A percentile compares a stretch with the other conserved stretches of the same genome.
Conservation (phyloP, 53 echinoderm and acorn worm genomes). For the Holothuria leucospilota region DNA sequence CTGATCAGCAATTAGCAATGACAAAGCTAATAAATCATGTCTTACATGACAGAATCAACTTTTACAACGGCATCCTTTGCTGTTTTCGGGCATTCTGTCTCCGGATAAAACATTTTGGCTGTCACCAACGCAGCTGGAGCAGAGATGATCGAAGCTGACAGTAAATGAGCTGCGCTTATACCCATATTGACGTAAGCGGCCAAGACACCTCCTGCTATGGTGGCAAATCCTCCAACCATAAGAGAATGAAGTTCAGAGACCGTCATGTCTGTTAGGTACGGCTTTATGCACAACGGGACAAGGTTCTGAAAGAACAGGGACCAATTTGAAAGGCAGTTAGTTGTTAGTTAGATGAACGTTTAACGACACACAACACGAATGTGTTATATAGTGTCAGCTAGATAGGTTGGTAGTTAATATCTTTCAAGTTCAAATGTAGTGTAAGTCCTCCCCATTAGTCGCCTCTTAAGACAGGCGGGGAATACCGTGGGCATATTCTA, state of each 20-base stretch:
- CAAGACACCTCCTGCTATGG: conserved; percentile 90
- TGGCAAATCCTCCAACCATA: conserved; percentile 89
- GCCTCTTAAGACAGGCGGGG: no score
- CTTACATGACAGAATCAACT: not conserved
- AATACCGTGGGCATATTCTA: no score
- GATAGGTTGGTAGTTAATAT: no score
- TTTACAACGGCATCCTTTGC: conserved; percentile 1
- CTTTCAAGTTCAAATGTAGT: no score
- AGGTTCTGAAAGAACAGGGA: conserved; percentile 63
- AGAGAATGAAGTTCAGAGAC: conserved; percentile 84
- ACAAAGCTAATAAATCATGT: not conserved
- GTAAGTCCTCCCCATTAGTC: no score
- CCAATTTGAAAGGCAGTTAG: no score
- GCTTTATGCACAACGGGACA: conserved; percentile 94
- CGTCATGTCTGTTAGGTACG: conserved; percentile 92
- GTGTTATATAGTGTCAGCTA: no score
- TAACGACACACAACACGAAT: no score
- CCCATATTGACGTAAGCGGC: conserved; percentile 87
- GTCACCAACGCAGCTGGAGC: conserved; percentile 92
- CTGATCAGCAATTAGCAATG: no score
- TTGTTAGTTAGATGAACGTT: no score
- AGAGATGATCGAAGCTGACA: conserved; percentile 95
- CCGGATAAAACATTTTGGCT: conserved; percentile 92
- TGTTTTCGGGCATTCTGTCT: conserved; percentile 82
- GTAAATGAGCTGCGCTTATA: conserved; percentile 88